phyloP scores from a whole-genome alignment of 2,113 vertebrate genomes.

The Leptobrachium leishanense region DNA sequence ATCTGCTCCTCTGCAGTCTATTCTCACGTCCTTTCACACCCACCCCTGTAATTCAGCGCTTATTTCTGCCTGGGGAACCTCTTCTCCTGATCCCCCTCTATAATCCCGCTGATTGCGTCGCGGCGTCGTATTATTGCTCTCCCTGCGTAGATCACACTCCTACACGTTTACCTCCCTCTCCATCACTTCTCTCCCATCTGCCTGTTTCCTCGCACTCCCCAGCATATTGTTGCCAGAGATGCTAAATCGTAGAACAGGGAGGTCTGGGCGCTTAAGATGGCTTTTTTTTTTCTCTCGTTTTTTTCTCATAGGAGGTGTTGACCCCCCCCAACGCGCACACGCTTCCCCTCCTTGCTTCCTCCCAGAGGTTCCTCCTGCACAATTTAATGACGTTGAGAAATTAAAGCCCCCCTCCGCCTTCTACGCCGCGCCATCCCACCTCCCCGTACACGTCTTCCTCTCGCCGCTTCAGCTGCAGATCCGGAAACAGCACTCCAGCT shows the following conservation, averaged over 20 bases:
- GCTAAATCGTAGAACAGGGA: constrained; percentile 48
- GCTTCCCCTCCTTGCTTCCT: constrained; percentile 13
- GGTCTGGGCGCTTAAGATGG: constrained; percentile 29
- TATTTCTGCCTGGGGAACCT: neutral
- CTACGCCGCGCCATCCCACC: neutral
- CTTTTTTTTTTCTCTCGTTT: constrained; percentile 39
- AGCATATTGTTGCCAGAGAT: constrained; percentile 32
- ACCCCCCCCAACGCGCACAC: constrained; percentile 41
- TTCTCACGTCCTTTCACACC: too few relatives aligned
- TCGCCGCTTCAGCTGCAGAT: constrained; percentile 50
- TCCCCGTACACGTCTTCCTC: constrained; percentile 56
- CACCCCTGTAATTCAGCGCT: too few relatives aligned
- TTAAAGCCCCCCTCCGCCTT: neutral
- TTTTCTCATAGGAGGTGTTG: constrained; percentile 26
- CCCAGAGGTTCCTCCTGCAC: constrained; percentile 37
- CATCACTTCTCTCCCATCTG: constrained; percentile 19
- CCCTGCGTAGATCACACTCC: neutral
- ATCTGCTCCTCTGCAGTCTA: too few relatives aligned
- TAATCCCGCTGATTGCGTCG: constrained; percentile 1
- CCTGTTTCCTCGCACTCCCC: constrained; percentile 18
- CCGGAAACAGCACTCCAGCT: constrained; percentile 76
- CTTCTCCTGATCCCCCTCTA: neutral
- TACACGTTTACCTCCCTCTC: constrained; percentile 14
- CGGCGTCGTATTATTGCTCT: neutral
- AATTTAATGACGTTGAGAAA: constrained; percentile 43